Percentiles rank a stretch among this genome's conserved stretches.
Evolutionary conservation across 2,113 vertebrate species (phyloP).

Genomic region (Cephalopholis sonnerati): DNA sequence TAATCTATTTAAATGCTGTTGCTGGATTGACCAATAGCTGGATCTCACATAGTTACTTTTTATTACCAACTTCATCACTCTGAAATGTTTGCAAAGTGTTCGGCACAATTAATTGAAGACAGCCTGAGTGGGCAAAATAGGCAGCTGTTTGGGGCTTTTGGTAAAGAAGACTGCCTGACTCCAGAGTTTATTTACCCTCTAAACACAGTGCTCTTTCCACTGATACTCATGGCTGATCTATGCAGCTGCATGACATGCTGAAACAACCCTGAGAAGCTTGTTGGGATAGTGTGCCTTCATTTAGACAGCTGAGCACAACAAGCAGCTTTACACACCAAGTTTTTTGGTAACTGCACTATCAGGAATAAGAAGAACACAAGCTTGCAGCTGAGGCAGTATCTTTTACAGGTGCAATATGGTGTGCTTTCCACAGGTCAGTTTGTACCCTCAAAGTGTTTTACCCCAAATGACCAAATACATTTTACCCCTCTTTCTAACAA

Average conservation of each 20-base stretch:
- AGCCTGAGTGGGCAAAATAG: neutral
- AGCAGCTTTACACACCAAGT: neutral
- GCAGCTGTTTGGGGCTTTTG: conserved; percentile 12
- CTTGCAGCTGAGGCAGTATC: neutral
- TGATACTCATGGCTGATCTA: neutral
- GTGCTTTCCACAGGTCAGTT: neutral
- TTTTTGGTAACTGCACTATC: neutral
- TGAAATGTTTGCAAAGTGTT: neutral
- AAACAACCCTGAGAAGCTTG: neutral
- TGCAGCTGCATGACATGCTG: conserved; percentile 36
- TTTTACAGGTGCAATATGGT: neutral
- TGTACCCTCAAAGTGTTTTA: neutral
- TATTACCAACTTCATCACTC: too few relatives aligned
- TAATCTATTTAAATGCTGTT: too few relatives aligned
- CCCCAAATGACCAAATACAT: neutral
- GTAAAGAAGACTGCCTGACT: conserved; percentile 5
- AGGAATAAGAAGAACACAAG: neutral
- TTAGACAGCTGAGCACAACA: conserved; percentile 5
- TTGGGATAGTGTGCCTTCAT: neutral
- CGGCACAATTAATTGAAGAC: neutral
- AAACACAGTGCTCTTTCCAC: neutral
- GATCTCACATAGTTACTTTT: too few relatives aligned
- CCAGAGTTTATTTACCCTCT: conserved; percentile 37
- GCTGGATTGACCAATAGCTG: too few relatives aligned
- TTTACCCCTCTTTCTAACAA: too few relatives aligned